Conservation (phyloP, 2,113 vertebrate genomes). For the Myotis yumanensis region DNA sequence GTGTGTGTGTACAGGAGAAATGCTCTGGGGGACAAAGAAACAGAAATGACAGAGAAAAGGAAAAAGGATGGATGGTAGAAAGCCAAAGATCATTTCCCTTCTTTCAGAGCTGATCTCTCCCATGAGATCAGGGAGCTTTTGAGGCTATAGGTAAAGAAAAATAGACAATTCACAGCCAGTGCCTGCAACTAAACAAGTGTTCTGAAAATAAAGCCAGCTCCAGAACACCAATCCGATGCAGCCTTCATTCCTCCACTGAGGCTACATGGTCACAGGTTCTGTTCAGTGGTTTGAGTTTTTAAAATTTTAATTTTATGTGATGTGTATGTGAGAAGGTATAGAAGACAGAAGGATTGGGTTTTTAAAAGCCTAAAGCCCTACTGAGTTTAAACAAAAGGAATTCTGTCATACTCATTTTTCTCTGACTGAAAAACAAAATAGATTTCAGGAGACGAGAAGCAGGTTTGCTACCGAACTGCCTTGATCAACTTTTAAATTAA, state of each 20-base stretch:
- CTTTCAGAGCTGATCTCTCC: not conserved
- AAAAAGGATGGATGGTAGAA: not conserved
- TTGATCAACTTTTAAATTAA: slow-evolving; percentile 65
- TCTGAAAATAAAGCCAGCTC: not conserved
- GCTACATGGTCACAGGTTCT: not conserved
- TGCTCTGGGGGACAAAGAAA: not conserved
- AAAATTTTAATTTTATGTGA: slow-evolving; percentile 11
- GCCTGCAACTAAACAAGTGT: not conserved
- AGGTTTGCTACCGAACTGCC: not conserved
- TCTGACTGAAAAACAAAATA: not conserved
- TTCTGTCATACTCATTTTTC: not conserved
- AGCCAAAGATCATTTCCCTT: slow-evolving; percentile 16
- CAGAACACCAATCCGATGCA: not conserved
- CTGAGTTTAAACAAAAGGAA: not conserved
- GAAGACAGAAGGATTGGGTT: not conserved
- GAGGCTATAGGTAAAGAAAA: not conserved
- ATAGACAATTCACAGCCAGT: not conserved
- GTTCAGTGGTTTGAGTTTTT: not conserved
- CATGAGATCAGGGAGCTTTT: not conserved
- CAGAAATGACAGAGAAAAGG: not conserved
- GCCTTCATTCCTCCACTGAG: not conserved
- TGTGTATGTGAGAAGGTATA: not conserved
- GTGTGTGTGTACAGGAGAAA: not conserved
- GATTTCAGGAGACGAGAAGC: not conserved
- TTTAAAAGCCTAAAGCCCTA: not conserved